Conservation (phyloP, 2,888 invertebrate genomes). For the Idaea straminata region DNA sequence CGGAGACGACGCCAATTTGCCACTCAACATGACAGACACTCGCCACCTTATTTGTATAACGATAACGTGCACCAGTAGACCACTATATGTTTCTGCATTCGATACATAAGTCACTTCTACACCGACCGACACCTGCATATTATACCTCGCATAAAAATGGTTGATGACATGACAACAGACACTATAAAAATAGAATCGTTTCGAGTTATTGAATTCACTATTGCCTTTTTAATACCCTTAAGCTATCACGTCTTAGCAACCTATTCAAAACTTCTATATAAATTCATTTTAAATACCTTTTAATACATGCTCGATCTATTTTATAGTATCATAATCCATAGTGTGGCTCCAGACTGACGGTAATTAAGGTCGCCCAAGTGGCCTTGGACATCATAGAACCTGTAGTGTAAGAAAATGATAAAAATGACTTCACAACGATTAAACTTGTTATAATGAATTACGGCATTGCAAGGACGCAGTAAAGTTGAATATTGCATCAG, state of each 20-base stretch:
- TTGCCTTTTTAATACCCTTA: background rate
- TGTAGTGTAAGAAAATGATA: slow-evolving; percentile 62
- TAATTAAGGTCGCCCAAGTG: slow-evolving; percentile 67
- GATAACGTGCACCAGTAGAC: slow-evolving; percentile 56
- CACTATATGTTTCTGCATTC: slow-evolving; percentile 36
- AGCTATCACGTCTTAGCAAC: background rate
- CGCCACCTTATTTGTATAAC: slow-evolving; percentile 65
- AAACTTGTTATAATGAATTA: slow-evolving; percentile 77
- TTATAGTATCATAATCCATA: slow-evolving; percentile 45
- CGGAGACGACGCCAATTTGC: slow-evolving; percentile 67
- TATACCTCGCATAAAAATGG: slow-evolving; percentile 7
- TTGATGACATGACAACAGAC: slow-evolving; percentile 4
- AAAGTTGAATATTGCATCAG: slow-evolving; percentile 80
- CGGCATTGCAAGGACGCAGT: slow-evolving; percentile 80
- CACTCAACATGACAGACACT: slow-evolving; percentile 62
- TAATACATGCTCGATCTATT: slow-evolving; percentile 35
- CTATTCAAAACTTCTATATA: background rate
- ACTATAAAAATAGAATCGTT: background rate
- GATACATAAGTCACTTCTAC: slow-evolving; percentile 33
- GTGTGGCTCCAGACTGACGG: slow-evolving; percentile 49
- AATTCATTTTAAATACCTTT: slow-evolving; percentile 10
- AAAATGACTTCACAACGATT: slow-evolving; percentile 67
- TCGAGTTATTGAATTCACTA: background rate
- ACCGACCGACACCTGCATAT: slow-evolving; percentile 4
- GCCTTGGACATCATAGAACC: slow-evolving; percentile 65